A percentile compares a stretch with the other conserved stretches of the same genome.
These are phyloP conservation scores for Daphoenositta chrysoptera DNA, from an alignment of 2,113 vertebrate species.

Conservation along the genomic window DNA sequence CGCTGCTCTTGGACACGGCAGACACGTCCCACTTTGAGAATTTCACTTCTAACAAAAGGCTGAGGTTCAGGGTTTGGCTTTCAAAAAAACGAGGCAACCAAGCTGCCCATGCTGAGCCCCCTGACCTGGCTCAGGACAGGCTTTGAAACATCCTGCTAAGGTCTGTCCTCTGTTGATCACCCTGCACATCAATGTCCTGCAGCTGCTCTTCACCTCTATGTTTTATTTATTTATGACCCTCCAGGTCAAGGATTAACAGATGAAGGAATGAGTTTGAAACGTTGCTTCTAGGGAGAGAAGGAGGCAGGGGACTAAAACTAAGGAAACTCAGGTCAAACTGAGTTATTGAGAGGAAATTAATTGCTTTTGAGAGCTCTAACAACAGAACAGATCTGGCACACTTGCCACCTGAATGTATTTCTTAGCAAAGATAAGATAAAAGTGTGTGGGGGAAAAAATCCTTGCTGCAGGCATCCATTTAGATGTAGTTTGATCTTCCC, in stretches of 20 bases:
- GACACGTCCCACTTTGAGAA: background rate
- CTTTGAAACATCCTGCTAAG: background rate
- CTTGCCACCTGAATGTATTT: background rate
- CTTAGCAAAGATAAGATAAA: background rate
- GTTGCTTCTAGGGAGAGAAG: background rate
- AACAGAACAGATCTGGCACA: background rate
- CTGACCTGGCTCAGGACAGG: background rate
- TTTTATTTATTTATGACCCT: background rate
- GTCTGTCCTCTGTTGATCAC: background rate
- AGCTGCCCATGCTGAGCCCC: background rate
- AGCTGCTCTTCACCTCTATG: background rate
- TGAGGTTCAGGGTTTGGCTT: background rate
- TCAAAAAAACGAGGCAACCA: background rate
- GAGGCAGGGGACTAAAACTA: background rate
- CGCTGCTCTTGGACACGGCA: accelerated
- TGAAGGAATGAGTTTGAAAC: background rate
- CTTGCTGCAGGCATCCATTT: background rate
- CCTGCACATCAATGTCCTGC: background rate
- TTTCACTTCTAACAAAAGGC: background rate
- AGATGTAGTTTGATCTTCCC: background rate
- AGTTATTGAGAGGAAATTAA: background rate
- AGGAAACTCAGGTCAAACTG: background rate
- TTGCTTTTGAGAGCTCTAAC: background rate
- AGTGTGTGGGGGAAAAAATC: accelerated
- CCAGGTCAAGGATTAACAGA: background rate